Evolutionary conservation across 2,888 invertebrate genomes (phyloP).

Genomic region (Paralinhomoeus sp.): DNA sequence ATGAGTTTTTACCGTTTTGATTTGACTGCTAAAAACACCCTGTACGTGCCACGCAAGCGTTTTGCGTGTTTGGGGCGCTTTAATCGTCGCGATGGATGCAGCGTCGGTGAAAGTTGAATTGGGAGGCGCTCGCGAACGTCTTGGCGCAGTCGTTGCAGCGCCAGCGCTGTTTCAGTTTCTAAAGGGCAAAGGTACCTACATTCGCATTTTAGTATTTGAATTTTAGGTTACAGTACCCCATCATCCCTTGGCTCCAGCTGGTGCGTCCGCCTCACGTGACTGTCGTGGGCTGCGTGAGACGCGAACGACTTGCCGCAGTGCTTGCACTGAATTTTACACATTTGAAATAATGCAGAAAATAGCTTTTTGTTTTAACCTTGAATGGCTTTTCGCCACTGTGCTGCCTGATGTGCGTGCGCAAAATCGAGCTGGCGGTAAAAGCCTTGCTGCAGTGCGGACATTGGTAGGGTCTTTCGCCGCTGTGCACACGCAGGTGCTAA

Average conservation of each 20-base stretch:
- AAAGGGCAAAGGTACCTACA: too few species aligned
- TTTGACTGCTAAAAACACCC: too few species aligned
- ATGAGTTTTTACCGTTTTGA: too few species aligned
- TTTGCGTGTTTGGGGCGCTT: too few species aligned
- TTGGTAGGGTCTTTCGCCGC: slow-evolving; percentile 31
- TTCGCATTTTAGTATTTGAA: too few species aligned
- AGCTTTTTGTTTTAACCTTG: slow-evolving; percentile 25
- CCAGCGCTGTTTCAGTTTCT: too few species aligned
- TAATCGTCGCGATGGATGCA: slow-evolving; percentile 3
- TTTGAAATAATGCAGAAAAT: not conserved
- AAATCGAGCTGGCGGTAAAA: slow-evolving; percentile 31
- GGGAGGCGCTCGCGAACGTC: slow-evolving; percentile 1
- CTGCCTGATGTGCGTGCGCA: slow-evolving; percentile 30
- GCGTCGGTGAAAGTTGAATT: slow-evolving; percentile 4
- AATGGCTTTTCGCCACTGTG: slow-evolving; percentile 33
- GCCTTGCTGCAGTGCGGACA: slow-evolving; percentile 32
- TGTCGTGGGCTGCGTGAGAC: slow-evolving; percentile 35
- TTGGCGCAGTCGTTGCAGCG: slow-evolving; percentile 2
- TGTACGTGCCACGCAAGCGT: too few species aligned
- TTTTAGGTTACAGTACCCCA: too few species aligned
- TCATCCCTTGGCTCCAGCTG: too few species aligned
- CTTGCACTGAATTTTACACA: slow-evolving; percentile 33
- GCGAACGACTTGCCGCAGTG: slow-evolving; percentile 36
- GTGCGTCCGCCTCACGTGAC: slow-evolving; percentile 33
- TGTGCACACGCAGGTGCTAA: slow-evolving; percentile 25